Evolutionary conservation across 2,797 vertebrate genomes (phyloP).

Genomic region (Sebastes steindachneri): DNA sequence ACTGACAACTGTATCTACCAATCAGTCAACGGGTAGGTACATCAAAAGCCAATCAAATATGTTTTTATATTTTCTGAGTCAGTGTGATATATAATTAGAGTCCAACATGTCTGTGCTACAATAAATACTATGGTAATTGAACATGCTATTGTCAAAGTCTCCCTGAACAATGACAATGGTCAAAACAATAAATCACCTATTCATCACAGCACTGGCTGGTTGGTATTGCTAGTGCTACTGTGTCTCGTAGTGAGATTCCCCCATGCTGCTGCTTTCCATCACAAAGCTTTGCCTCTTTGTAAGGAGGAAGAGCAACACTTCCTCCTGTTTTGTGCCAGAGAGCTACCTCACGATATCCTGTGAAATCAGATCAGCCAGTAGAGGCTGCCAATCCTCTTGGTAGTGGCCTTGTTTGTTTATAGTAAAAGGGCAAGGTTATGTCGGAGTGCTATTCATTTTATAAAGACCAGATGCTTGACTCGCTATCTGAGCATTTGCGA

Average conservation of each 20-base stretch:
- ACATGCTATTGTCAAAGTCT: background rate
- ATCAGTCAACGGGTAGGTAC: constrained; percentile 83
- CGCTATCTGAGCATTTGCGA: background rate
- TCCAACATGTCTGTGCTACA: background rate
- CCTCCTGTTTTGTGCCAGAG: background rate
- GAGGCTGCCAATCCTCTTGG: background rate
- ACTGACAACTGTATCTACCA: constrained; percentile 88
- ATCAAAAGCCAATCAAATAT: background rate
- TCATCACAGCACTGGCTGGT: background rate
- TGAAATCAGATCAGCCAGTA: background rate
- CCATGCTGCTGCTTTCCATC: background rate
- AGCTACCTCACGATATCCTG: background rate
- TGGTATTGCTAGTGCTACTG: background rate
- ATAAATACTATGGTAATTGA: background rate
- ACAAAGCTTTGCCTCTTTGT: background rate
- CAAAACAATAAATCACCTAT: background rate
- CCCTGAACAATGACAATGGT: background rate
- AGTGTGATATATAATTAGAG: background rate
- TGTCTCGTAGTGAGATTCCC: background rate
- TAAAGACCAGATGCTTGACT: background rate
- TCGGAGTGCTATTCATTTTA: background rate
- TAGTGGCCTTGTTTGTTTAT: background rate
- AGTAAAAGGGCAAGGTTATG: background rate
- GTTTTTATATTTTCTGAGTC: background rate
- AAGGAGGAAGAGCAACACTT: background rate